Base-by-base conservation (phyloP, 2,888 invertebrate species). In the Acronicta aceris region DNA sequence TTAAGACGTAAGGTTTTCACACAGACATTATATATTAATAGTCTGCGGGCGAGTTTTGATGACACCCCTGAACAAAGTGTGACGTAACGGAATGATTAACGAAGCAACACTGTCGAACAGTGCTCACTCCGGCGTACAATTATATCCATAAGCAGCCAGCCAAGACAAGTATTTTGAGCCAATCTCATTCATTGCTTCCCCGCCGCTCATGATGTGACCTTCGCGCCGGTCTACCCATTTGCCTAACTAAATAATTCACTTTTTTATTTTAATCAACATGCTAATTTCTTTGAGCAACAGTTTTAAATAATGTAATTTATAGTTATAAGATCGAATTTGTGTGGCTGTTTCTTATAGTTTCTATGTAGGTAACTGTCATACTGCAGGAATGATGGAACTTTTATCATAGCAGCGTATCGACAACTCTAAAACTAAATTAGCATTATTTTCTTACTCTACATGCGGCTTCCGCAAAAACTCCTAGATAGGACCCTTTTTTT, bases 161-260 rank as follows among this genome's bases (percentile, higher is more conserved):
- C 59, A 62, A 53, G 47, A 62, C 59, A 59, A 62, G 52, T 53
- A 64, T 62, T 58, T 50, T 47, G 67, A 63, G 61, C 56, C 66
- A 69, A 74, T 64, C 69, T 78, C 75, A 76, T 74, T 79, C 71
- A 78, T 71, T 70, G 55, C 63, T 53, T 66, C 71, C 57, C 60
- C 66, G 65, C 52, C 60, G 64, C 38, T 58, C 61, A 54, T 60
- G 59, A 61, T 45, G 54, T 71, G 72, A 65, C 75, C 78, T 71
- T 76, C 78, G 55, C 30, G 46, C 51, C 53, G 30, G 42, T 64
- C 67, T 65, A 57, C 71, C 61, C 69, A 69, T 65, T 64, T 65
- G 56, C 51, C 55, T 60, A 62, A 57, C 63, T 56, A 58, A 67
- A 64, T 64, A 65, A 64, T 58, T 71, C 48, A 53, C 40, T 52